phyloP scores from a whole-genome alignment of 2,797 vertebrate species.

The Neosalanx taihuensis region DNA sequence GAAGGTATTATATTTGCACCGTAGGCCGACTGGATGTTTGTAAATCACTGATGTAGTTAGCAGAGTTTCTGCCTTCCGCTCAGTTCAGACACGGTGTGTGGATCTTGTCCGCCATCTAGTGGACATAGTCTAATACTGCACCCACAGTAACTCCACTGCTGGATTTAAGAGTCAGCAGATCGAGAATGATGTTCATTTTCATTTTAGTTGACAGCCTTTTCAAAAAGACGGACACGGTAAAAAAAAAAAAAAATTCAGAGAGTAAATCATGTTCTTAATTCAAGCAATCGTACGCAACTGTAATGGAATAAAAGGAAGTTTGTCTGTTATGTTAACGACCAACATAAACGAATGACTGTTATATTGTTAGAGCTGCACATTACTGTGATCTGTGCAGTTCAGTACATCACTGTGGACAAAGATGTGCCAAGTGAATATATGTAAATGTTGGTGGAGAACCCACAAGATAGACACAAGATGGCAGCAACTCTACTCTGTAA shows the following conservation, averaged over 20 bases:
- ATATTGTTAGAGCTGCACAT: too few species aligned
- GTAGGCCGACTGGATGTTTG: too few species aligned
- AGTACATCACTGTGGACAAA: too few species aligned
- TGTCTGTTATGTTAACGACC: background rate
- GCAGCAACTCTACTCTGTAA: background rate
- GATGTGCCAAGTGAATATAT: too few species aligned
- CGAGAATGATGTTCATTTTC: background rate
- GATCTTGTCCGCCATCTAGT: slow-evolving; percentile 48
- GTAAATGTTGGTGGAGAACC: background rate
- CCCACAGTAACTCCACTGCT: background rate
- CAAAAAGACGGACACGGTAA: background rate
- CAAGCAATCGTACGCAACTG: background rate
- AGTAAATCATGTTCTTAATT: background rate
- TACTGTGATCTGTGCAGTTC: too few species aligned
- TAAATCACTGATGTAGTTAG: too few species aligned
- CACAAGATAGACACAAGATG: background rate
- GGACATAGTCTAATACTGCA: slow-evolving; percentile 8
- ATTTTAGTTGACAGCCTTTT: background rate
- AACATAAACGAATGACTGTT: too few species aligned
- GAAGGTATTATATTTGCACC: too few species aligned
- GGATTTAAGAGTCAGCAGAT: background rate
- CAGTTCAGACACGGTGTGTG: background rate
- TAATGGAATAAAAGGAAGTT: background rate
- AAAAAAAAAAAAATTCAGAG: background rate
- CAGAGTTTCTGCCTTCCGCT: too few species aligned